Conservation (phyloP, 1,140 invertebrate genomes). For the Euschistus heros region DNA sequence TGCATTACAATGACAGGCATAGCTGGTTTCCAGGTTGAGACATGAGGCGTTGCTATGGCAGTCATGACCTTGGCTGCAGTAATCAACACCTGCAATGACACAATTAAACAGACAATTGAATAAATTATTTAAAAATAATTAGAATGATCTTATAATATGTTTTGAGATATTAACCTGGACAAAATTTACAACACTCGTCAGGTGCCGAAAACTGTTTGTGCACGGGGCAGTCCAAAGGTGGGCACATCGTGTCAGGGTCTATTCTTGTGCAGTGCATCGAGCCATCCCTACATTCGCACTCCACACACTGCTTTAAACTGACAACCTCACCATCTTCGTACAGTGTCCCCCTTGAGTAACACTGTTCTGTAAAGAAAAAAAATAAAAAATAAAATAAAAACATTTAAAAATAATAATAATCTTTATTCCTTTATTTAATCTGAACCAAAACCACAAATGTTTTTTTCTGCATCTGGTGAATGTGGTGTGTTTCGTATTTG, state of each 20-base stretch:
- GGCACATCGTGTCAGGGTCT: slow-evolving; percentile 63
- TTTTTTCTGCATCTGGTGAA: too few species aligned
- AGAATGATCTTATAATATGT: background rate
- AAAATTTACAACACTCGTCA: slow-evolving; percentile 83
- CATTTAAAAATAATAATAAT: too few species aligned
- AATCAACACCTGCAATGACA: slow-evolving; percentile 66
- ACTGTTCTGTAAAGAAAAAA: slow-evolving; percentile 52
- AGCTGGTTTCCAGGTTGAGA: slow-evolving; percentile 72
- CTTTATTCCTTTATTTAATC: too few species aligned
- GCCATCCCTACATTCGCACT: slow-evolving; percentile 67
- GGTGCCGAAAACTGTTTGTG: slow-evolving; percentile 66
- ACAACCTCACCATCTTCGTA: slow-evolving; percentile 75
- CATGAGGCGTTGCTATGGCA: slow-evolving; percentile 76
- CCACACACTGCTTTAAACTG: slow-evolving; percentile 57
- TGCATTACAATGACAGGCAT: slow-evolving; percentile 69
- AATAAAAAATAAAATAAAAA: too few species aligned
- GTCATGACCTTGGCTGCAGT: slow-evolving; percentile 71
- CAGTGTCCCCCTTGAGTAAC: slow-evolving; percentile 58
- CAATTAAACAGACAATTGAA: background rate
- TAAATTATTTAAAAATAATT: background rate
- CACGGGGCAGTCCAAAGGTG: slow-evolving; percentile 63
- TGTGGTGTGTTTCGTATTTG: too few species aligned
- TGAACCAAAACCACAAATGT: too few species aligned
- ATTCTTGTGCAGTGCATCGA: slow-evolving; percentile 64
- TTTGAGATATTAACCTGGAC: slow-evolving; percentile 52